Evolutionary conservation across 2,888 invertebrate genomes (phyloP).

Genomic region (Drosophila fulvimacula): DNA sequence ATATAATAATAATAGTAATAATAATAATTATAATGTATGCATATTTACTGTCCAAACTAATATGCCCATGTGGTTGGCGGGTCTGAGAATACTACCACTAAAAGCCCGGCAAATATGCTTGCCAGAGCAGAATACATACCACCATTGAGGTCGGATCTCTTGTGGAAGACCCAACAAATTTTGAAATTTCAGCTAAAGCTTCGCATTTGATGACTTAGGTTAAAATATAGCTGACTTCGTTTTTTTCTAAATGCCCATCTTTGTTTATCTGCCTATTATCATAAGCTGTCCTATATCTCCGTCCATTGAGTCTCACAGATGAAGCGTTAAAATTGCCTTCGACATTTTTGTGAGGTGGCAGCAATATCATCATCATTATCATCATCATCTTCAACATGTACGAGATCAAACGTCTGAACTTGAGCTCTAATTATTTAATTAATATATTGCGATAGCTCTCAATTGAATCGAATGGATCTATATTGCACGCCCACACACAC

Average conservation of each 20-base stretch:
- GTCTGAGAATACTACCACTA: no score
- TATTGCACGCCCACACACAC: not conserved
- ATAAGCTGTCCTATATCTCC: constrained; percentile 28
- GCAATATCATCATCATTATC: constrained; percentile 23
- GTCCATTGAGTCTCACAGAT: not conserved
- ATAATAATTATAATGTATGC: no score
- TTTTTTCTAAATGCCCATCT: not conserved
- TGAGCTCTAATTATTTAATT: constrained; percentile 78
- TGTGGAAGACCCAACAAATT: no score
- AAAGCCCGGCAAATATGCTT: no score
- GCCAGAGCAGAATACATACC: no score
- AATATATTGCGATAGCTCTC: constrained; percentile 72
- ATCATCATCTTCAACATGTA: constrained; percentile 36
- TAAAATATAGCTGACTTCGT: no score
- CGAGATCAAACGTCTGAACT: constrained; percentile 68
- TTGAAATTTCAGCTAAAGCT: no score
- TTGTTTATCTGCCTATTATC: constrained; percentile 22
- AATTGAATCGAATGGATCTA: constrained; percentile 62
- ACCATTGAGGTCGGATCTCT: no score
- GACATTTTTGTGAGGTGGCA: constrained; percentile 44
- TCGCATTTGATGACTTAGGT: no score
- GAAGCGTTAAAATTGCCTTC: constrained; percentile 39
- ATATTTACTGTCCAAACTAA: no score
- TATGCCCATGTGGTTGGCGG: no score
- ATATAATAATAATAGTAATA: no score